Evolutionary conservation across 2,113 vertebrate genomes (phyloP).

Genomic region (Harpagus bidentatus): DNA sequence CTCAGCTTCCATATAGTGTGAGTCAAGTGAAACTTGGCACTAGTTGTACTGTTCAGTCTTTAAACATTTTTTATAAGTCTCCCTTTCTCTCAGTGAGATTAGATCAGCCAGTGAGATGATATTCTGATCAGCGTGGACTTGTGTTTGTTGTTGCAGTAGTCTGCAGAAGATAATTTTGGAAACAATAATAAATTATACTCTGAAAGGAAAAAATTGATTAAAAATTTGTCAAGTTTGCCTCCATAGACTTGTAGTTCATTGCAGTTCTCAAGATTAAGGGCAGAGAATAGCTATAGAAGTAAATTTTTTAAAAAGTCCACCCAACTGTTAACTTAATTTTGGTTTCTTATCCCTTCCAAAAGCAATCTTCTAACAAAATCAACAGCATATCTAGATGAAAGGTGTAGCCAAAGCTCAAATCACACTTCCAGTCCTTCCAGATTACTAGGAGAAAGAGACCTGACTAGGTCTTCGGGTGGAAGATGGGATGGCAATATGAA

Average conservation of each 20-base stretch:
- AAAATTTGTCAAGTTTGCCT: neutral
- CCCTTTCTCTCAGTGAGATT: conserved; percentile 15
- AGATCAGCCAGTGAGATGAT: neutral
- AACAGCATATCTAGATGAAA: neutral
- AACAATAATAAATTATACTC: neutral
- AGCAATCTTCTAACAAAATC: neutral
- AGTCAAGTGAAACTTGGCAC: conserved; percentile 46
- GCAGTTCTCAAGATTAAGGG: neutral
- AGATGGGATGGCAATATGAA: neutral
- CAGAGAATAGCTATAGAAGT: neutral
- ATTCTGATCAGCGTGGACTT: neutral
- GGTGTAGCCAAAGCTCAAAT: neutral
- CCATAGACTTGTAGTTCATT: neutral
- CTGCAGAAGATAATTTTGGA: conserved; percentile 16
- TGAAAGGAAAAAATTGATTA: neutral
- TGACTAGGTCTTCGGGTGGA: neutral
- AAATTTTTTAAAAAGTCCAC: neutral
- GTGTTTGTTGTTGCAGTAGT: neutral
- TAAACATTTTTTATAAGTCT: conserved; percentile 21
- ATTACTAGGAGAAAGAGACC: neutral
- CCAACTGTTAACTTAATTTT: neutral
- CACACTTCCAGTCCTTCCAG: neutral
- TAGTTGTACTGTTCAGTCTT: conserved; percentile 19
- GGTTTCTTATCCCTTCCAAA: neutral
- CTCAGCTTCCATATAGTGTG: conserved; percentile 24